These are phyloP conservation scores for Gasterosteus nipponicus DNA, from an alignment of 2,113 vertebrate species.

Conservation along the genomic window DNA sequence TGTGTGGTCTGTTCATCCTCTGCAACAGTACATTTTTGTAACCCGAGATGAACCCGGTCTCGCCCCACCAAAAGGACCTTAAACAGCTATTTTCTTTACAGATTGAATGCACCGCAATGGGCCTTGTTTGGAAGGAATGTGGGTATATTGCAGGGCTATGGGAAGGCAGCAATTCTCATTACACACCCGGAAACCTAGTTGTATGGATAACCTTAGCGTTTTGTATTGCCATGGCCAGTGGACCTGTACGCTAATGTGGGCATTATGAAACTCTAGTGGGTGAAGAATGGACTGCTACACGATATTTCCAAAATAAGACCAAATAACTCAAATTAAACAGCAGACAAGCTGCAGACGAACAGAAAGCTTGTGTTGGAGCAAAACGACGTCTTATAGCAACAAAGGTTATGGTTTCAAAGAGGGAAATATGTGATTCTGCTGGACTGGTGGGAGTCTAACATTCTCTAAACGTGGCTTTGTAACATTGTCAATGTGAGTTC, in stretches of 20 bases:
- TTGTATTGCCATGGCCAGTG: not conserved
- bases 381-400: not conserved
- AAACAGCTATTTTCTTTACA: constrained; percentile 27
- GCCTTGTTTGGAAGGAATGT: not conserved
- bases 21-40: constrained; percentile 34
- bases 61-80: constrained; percentile 21
- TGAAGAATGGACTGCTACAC: not conserved
- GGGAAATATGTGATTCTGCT: not conserved
- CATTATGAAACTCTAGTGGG: not conserved
- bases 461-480: not conserved
- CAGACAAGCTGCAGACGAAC: too few species aligned
- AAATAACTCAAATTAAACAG: not conserved
- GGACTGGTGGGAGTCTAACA: not conserved
- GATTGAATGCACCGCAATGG: not conserved
- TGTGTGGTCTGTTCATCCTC: constrained; percentile 11
- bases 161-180: constrained; percentile 7
- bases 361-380: not conserved
- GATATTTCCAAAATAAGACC: too few species aligned
- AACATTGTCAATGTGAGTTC: not conserved
- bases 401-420: not conserved
- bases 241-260: not conserved
- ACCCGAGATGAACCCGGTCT: constrained; percentile 23
- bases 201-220: not conserved
- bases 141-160: not conserved
- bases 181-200: not conserved